A percentile compares a stretch with the other conserved stretches of the same genome.
Evolutionary conservation across 2,113 vertebrate genomes (phyloP).

Genomic region (Neotoma lepida): DNA sequence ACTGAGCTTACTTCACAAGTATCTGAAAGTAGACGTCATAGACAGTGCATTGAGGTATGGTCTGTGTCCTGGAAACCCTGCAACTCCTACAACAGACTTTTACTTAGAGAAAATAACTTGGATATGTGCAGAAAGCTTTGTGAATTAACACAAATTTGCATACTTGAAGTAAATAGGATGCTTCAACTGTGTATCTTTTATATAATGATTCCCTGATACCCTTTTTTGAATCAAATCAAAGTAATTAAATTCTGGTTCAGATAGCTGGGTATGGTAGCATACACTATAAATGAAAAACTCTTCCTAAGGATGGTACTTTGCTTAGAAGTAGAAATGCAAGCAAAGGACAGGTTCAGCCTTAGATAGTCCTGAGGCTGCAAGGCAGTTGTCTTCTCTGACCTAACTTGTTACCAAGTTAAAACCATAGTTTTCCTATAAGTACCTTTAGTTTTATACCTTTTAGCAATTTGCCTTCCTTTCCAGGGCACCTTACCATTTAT

Average conservation of each 20-base stretch:
- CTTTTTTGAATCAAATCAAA: constrained; percentile 48
- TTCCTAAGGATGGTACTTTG: background rate
- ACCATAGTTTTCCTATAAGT: background rate
- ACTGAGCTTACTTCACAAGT: background rate
- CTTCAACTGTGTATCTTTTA: constrained; percentile 21
- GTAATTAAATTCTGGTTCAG: constrained; percentile 54
- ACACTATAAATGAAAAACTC: constrained; percentile 11
- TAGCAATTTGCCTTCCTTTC: background rate
- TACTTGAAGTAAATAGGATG: constrained; percentile 45
- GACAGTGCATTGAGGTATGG: background rate
- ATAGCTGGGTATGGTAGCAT: constrained; percentile 19
- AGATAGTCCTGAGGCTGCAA: constrained; percentile 36
- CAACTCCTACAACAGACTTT: constrained; percentile 18
- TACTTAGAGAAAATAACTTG: constrained; percentile 47
- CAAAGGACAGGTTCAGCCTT: background rate
- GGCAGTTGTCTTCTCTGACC: background rate
- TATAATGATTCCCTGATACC: background rate
- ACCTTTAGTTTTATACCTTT: background rate
- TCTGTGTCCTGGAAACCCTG: background rate
- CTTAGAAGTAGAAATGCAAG: constrained; percentile 7
- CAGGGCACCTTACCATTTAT: background rate
- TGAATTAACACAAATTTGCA: constrained; percentile 37
- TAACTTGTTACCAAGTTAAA: background rate
- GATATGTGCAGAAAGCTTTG: constrained; percentile 23
- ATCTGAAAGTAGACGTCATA: constrained; percentile 21